Percentiles rank a stretch among this genome's conserved stretches.
Conservation (phyloP, 2,797 vertebrate species). For the Aratinga solstitialis region DNA sequence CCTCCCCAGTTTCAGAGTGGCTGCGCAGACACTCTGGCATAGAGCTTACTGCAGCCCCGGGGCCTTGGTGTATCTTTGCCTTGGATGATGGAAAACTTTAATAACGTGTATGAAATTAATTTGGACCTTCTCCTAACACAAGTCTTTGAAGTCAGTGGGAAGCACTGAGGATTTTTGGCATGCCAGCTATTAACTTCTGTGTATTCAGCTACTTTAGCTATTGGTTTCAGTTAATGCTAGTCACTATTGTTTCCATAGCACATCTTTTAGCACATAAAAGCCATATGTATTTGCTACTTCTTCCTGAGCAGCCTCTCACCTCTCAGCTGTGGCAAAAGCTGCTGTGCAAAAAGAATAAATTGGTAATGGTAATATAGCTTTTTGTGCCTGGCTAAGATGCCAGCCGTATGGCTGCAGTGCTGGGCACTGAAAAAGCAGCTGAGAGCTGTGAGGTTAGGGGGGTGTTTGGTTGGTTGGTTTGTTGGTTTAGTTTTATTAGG, state of each 20-base stretch:
- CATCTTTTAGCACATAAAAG: constrained; percentile 11
- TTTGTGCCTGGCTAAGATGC: neutral
- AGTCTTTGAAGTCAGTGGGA: constrained; percentile 49
- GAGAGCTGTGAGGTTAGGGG: neutral
- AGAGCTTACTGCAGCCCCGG: neutral
- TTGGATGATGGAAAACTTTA: constrained; percentile 60
- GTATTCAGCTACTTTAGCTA: neutral
- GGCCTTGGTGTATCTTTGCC: neutral
- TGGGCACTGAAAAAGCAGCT: neutral
- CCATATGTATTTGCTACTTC: neutral
- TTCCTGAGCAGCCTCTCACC: neutral
- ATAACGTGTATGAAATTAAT: constrained; percentile 30
- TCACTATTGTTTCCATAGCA: neutral
- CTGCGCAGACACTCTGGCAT: neutral
- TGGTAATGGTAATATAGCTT: neutral
- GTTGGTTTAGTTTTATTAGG: neutral
- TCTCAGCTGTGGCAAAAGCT: neutral
- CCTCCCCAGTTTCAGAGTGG: neutral
- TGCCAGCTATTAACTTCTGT: neutral
- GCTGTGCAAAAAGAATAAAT: neutral
- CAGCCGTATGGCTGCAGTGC: neutral
- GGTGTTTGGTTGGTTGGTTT: neutral
- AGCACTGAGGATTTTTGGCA: constrained; percentile 14
- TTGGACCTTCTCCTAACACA: constrained; percentile 35
- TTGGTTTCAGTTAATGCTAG: neutral